Percentiles rank a stretch among this genome's conserved stretches.
phyloP scores from a whole-genome alignment of 2,113 vertebrate genomes.

The Pygoscelis antarcticus region DNA sequence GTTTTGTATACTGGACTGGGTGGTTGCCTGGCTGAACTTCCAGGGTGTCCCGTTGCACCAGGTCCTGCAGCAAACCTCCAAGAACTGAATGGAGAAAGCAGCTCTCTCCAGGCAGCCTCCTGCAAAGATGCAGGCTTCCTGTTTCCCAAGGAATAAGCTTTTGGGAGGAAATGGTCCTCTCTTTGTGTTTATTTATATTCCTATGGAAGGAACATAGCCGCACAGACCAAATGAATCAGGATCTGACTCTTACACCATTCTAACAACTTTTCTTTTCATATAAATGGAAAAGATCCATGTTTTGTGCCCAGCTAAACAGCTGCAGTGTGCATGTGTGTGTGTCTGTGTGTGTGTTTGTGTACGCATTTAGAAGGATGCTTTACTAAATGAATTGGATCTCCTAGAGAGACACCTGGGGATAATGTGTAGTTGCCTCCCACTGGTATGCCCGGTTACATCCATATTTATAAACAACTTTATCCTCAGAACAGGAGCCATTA shows the following conservation, averaged over 20 bases:
- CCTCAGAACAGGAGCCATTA: slow-evolving; percentile 57
- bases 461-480: slow-evolving; percentile 79
- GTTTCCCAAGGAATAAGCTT: not conserved
- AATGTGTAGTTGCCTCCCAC: slow-evolving; percentile 37
- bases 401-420: slow-evolving; percentile 51
- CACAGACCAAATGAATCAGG: not conserved
- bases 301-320: not conserved
- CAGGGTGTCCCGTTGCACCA: not conserved
- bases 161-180: not conserved
- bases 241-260: not conserved
- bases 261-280: not conserved
- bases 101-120: not conserved
- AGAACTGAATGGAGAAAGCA: not conserved
- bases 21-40: not conserved
- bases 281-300: not conserved
- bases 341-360: not conserved
- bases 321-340: not conserved
- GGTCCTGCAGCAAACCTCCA: not conserved
- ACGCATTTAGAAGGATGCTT: slow-evolving; percentile 48
- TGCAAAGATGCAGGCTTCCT: not conserved
- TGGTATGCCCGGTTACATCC: slow-evolving; percentile 56
- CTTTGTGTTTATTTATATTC: not conserved
- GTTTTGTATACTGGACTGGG: not conserved
- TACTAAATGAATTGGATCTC: slow-evolving; percentile 60
- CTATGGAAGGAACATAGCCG: not conserved